phyloP scores from a whole-genome alignment of 2,113 vertebrate genomes.

The Hypomesus transpacificus region DNA sequence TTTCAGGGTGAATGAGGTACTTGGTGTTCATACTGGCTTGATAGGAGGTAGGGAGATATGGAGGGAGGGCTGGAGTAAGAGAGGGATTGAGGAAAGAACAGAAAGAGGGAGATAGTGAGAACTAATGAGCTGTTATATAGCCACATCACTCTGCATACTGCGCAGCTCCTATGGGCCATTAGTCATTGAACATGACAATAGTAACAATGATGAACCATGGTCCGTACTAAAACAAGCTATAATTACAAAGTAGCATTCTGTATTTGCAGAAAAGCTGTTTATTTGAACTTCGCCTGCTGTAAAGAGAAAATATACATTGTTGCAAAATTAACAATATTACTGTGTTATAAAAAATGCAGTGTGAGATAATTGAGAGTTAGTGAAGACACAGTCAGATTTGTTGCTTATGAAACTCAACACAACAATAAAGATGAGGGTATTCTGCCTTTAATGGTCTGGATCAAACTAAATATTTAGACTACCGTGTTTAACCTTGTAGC shows the following conservation, averaged over 20 bases:
- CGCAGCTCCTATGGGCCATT: constrained; percentile 24
- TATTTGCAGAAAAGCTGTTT: too few species aligned
- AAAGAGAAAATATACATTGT: too few species aligned
- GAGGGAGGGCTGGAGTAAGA: not conserved
- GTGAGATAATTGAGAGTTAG: too few species aligned
- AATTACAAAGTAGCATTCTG: too few species aligned
- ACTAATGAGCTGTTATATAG: constrained; percentile 51
- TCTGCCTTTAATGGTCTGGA: too few species aligned
- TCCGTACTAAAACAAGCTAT: too few species aligned
- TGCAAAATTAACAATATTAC: too few species aligned
- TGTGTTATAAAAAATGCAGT: too few species aligned
- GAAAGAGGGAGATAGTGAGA: not conserved
- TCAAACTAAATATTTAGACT: constrained; percentile 18
- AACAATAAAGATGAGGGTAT: too few species aligned
- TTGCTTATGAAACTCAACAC: too few species aligned
- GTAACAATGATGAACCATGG: too few species aligned
- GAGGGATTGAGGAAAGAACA: not conserved
- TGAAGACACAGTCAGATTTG: constrained; percentile 2
- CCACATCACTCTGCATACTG: constrained; percentile 42
- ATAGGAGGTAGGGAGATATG: not conserved
- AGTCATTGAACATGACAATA: not conserved
- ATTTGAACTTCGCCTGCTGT: too few species aligned
- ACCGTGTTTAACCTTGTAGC: constrained; percentile 14
- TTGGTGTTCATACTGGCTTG: not conserved
- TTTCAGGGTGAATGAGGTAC: not conserved